phyloP scores from a whole-genome alignment of 2,113 vertebrate genomes.

The Equus quagga region DNA sequence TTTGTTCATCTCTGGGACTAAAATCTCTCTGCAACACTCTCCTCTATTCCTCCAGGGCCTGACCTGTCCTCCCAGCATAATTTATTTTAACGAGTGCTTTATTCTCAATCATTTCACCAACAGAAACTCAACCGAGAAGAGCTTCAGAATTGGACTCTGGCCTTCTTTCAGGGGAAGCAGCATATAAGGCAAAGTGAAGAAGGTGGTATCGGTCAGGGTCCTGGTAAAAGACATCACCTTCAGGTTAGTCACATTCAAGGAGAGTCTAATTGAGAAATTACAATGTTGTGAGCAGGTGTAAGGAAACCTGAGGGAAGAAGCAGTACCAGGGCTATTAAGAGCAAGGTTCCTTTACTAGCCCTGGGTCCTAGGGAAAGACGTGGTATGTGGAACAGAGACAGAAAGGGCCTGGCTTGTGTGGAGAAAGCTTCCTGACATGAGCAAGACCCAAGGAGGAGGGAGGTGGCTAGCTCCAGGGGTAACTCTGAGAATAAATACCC shows the following conservation, averaged over 20 bases:
- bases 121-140: background rate
- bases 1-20: background rate
- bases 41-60: background rate
- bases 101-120: background rate
- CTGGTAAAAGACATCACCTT: background rate
- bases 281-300: background rate
- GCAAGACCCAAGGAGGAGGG: background rate
- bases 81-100: background rate
- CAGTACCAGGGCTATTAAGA: background rate
- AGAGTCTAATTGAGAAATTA: background rate
- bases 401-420: background rate
- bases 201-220: background rate
- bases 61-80: background rate
- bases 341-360: background rate
- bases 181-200: background rate
- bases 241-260: background rate
- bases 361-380: background rate
- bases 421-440: background rate
- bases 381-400: background rate
- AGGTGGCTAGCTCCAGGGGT: background rate
- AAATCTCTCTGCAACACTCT: background rate
- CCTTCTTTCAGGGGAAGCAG: background rate
- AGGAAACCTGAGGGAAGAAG: background rate
- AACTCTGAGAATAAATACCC: background rate
- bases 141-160: background rate